Base-by-base conservation (phyloP, 2,888 invertebrate species). In the Cephus runcator region DNA sequence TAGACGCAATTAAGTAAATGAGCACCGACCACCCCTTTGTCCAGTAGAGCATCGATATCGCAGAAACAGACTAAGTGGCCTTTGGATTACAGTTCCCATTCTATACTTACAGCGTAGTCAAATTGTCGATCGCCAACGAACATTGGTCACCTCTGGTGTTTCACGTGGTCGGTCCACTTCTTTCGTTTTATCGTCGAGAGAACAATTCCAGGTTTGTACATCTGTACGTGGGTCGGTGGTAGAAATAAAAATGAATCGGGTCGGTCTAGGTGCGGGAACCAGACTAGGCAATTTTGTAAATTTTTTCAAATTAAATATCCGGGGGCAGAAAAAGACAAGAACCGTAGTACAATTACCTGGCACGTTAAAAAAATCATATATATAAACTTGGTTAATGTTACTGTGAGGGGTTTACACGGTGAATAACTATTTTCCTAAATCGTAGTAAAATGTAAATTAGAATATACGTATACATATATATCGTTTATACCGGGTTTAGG, bases 1-100 rank as follows among this genome's bases (percentile, higher is more conserved):
- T 56, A 56, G 56, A 23, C 56, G 83, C 84, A 86, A 87, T 87
- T 87, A 87, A 84, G 82, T 80, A 84, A 87, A 87, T 82, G 84
- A 87, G 84, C 85, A 85, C 82, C 56, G 9, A 56, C 56, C 56
- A 23, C 23, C 23, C 56, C 56, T 56, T 56, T 56, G 56, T 56
- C 56, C 56, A 23, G 56, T 56, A 56, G 56, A 56, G 23, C 56
- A 56, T 56, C 56, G 56, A 56, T 56, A 56, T 56, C 56, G 56
- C 15, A 56, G 56, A 56, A 9, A 56, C 56, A 9, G 23, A 56
- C 56, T 56, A 56, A 56, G 56, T 56, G 56, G 23, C 23, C 56
- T 56, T 56, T 56, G 56, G 23, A 56, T 56, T 56, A 56, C 56
- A 56, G 56, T 23, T 23, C 23, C 56, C 23, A 9, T 56, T 56